Evolutionary conservation across 2,888 invertebrate genomes (phyloP).

Genomic region (Acronicta aceris): DNA sequence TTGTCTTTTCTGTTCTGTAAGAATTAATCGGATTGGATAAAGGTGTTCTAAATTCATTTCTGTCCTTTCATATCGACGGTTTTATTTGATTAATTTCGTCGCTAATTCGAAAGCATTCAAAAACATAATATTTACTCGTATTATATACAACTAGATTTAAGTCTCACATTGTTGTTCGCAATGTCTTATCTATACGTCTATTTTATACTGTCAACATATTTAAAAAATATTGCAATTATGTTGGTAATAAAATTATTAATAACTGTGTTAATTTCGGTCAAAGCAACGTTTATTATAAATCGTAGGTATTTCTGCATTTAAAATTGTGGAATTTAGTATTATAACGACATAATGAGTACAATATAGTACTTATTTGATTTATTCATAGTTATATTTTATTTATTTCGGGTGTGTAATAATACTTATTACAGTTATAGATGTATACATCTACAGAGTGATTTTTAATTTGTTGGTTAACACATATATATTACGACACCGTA

Average conservation of each 20-base stretch:
- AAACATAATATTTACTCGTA: conserved; percentile 86
- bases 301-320: conserved; percentile 54
- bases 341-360: conserved; percentile 61
- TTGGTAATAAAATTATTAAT: conserved; percentile 56
- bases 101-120: conserved; percentile 74
- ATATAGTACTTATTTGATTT: conserved; percentile 75
- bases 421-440: no score
- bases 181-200: conserved; percentile 56
- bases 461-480: not conserved
- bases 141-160: conserved; percentile 81
- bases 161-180: conserved; percentile 69
- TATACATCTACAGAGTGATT: conserved; percentile 45
- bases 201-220: conserved; percentile 63
- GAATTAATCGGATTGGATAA: not conserved
- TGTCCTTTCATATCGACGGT: conserved; percentile 20
- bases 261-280: conserved; percentile 56
- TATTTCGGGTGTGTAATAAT: conserved; percentile 77
- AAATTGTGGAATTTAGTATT: conserved; percentile 59
- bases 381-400: conserved; percentile 65
- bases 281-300: conserved; percentile 61
- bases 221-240: conserved; percentile 65
- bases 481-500: no score
- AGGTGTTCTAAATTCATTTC: conserved; percentile 15
- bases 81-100: conserved; percentile 50
- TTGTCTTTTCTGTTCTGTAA: no score